Percentiles rank a stretch among this genome's conserved stretches.
Evolutionary conservation across 2,797 vertebrate species (phyloP).

Genomic region (Poecilia wingei): DNA sequence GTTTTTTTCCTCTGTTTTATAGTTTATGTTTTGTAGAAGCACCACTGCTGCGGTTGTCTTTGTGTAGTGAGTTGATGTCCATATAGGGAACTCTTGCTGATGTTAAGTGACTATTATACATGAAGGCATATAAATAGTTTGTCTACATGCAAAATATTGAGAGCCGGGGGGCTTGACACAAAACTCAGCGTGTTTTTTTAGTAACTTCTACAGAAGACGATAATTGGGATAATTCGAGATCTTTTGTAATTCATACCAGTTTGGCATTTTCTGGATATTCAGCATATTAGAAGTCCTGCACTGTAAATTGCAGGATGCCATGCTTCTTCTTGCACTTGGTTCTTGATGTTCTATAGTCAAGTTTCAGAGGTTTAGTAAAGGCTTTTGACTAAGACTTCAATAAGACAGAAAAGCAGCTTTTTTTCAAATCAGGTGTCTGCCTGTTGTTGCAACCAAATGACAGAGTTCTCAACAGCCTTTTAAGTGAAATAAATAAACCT

Average conservation of each 20-base stretch:
- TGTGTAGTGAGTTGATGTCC: background rate
- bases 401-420: background rate
- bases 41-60: background rate
- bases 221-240: background rate
- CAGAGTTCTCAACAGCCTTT: slow-evolving; percentile 9
- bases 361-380: background rate
- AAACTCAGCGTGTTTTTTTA: background rate
- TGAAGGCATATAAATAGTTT: background rate
- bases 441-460: background rate
- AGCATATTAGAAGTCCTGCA: background rate
- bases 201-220: background rate
- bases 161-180: too few relatives aligned
- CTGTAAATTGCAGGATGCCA: background rate
- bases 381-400: background rate
- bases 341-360: background rate
- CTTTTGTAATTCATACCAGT: background rate
- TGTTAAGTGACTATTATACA: background rate
- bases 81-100: background rate
- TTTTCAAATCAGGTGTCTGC: background rate
- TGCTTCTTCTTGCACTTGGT: background rate
- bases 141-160: background rate
- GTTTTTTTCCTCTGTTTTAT: background rate
- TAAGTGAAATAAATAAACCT: slow-evolving; percentile 21
- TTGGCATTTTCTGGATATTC: background rate
- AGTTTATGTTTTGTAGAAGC: background rate